Conservation (phyloP, 2,888 invertebrate species). For the Melinaea marsaeus region DNA sequence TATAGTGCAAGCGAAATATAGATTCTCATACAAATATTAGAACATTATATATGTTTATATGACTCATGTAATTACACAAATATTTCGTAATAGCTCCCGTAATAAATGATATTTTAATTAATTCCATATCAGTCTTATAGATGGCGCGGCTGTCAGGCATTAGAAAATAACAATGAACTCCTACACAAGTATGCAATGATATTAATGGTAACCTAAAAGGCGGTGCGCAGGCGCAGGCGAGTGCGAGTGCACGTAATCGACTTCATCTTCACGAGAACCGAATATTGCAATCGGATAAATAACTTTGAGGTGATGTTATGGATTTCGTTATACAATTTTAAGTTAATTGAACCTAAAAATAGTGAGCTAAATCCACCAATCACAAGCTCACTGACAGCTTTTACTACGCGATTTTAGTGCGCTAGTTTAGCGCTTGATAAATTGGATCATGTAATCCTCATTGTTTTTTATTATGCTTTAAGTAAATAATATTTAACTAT, state of each 20-base stretch:
- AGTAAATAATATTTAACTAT: too few species aligned
- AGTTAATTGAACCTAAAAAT: too few species aligned
- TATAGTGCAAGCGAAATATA: too few species aligned
- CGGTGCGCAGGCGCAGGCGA: conserved; percentile 23
- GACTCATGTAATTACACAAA: neutral
- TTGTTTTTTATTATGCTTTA: too few species aligned
- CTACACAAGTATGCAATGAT: conserved; percentile 25
- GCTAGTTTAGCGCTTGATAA: too few species aligned
- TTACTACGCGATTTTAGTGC: too few species aligned
- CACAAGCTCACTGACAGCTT: too few species aligned
- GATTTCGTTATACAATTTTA: too few species aligned
- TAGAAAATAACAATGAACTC: conserved; percentile 23
- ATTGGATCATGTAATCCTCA: too few species aligned
- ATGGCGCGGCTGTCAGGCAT: conserved; percentile 8
- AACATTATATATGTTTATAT: neutral
- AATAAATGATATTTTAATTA: conserved; percentile 8
- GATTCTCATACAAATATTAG: too few species aligned
- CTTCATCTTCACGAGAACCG: conserved; percentile 21
- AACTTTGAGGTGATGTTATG: too few species aligned
- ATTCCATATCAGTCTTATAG: conserved; percentile 6
- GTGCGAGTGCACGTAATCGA: conserved; percentile 22
- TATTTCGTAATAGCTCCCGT: conserved; percentile 9
- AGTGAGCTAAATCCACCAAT: too few species aligned
- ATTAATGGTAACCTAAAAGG: conserved; percentile 22
- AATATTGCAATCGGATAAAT: conserved; percentile 20